Evolutionary conservation across 2,888 invertebrate genomes (phyloP), one percentile per base, ranked within the genome.

Genomic region (Hypselothyrea guttata): DNA sequence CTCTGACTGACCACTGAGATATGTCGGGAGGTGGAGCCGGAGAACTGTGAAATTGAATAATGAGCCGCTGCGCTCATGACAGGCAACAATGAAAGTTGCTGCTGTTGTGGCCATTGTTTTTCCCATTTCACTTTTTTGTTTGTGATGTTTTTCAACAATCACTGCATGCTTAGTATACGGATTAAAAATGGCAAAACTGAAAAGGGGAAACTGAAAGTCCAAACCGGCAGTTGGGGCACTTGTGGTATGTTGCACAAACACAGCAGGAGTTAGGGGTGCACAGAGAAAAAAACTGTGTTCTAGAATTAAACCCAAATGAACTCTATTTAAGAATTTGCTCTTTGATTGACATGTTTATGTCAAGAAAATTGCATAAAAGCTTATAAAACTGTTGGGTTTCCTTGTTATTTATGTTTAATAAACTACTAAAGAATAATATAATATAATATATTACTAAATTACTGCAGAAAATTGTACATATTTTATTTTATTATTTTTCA

Each of bases 21-120:
- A 46, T 38, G 46, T 41, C 41, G 27, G 40, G 34, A 40, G 13
- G 31, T 27, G 38, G 48, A 33, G 48, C 28, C 13, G 35, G 15
- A 16, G 7, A 45, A 63, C 69, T 83, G 84, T 79, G 84, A 82
- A 81, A 82, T 84, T 82, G 81, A 82, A 81, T 82, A 83, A 83
- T 83, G 82, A 86, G 85, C 67, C 64, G 63, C 65, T 40, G 55
- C 62, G 60, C 72, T 72, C 67, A 71, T 68, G 76, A 73, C 76
- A 53, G 58, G 56, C 69, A 83, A 83, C 79, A 72, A 81, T 71
- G 62, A 75, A 79, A 75, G 61, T 79, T 77, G 66, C 53, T 56
- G 49, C 47, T 31, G 62, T 55, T 53, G 55, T 42, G 49, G 34
- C 65, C 62, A 54, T 62, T 59, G 62, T 71, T 66, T 44, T 54